Base-by-base conservation (phyloP, 2,797 vertebrate genomes). In the Lutjanus campechanus region DNA sequence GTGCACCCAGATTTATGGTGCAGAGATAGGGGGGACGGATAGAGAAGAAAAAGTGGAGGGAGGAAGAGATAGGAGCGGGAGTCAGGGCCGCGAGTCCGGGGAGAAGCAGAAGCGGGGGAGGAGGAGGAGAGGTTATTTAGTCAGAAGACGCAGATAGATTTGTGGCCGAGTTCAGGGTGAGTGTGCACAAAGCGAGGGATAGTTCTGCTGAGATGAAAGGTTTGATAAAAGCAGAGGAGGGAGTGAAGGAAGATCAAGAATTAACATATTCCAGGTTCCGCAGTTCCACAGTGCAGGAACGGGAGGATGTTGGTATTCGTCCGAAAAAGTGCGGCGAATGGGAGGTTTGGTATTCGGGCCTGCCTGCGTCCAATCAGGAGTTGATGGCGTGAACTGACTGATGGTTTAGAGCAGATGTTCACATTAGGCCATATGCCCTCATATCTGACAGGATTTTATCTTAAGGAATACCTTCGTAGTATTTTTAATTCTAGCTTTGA, bases 1-100 rank as follows among this genome's bases (percentile, higher is more conserved):
- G 85, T 87, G 88, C 84, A 46, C 63, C 87, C 86, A 92, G 92
- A 95, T 96, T 94, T 94, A 95, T 94, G 87, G 86, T n/a, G 62
- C 22, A 60, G 79, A 89, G 89, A 92, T 87, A 55, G 60, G 73
- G 61, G 83, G 67, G 79, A 78, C 13, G 50, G 89, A 89, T 84
- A 85, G 84, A 79, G 80, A 86, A 82, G 86, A 86, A 92, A 84
- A 75, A 89, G 85, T 75, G 77, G 87, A 89, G 79, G 88, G 84
- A 88, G 85, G 86, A 79, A 73, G 84, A 20, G 61, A 91, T 88
- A 88, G 89, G 88, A 89, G 81, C 70, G 20, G 74, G 85, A 92
- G 86, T 83, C 84, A 82, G 88, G 91, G 83, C 85, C 60, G 20
- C 4, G 11, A 84, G 90, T 87, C 41, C n/a, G 82, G 89, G 77